These are phyloP conservation scores for Ypsolopha scabrella DNA, from an alignment of 2,888 invertebrate genomes.

Conservation along the genomic window DNA sequence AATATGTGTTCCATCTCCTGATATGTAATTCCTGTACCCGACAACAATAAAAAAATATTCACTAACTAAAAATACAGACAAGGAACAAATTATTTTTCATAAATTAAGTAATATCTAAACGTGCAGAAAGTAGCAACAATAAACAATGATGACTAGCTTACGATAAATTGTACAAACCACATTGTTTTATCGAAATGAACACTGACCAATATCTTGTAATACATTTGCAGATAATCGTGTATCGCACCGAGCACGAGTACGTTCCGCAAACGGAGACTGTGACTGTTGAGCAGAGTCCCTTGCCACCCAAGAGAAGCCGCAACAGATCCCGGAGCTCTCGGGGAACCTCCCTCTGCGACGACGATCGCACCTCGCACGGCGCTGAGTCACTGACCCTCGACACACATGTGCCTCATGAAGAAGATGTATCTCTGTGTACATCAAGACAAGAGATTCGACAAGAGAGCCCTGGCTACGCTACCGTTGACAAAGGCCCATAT, in stretches of 20 bases:
- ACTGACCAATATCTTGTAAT: slow-evolving; percentile 2
- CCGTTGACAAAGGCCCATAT: slow-evolving; percentile 79
- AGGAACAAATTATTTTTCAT: too few relatives aligned
- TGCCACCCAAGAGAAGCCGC: slow-evolving; percentile 66
- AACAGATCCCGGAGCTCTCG: slow-evolving; percentile 69
- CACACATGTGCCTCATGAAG: slow-evolving; percentile 38
- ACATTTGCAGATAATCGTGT: slow-evolving; percentile 71
- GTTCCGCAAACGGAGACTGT: slow-evolving; percentile 68
- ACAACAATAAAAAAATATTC: too few relatives aligned
- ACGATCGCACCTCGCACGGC: slow-evolving; percentile 78
- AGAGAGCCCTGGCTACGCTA: slow-evolving; percentile 77
- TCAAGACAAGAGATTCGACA: slow-evolving; percentile 49
- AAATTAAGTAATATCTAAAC: too few relatives aligned
- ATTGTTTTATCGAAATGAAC: neutral
- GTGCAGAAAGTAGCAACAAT: neutral
- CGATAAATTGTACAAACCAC: neutral
- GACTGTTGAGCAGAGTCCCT: slow-evolving; percentile 68
- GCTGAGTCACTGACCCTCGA: slow-evolving; percentile 75
- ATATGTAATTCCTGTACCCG: too few relatives aligned
- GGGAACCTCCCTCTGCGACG: slow-evolving; percentile 72
- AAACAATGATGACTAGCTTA: neutral
- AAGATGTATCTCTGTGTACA: too few relatives aligned
- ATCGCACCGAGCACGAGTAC: slow-evolving; percentile 75
- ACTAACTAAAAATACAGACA: too few relatives aligned
- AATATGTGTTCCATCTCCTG: too few relatives aligned